Conservation (phyloP, 2,797 vertebrate species). For the Heterohyrax brucei region DNA sequence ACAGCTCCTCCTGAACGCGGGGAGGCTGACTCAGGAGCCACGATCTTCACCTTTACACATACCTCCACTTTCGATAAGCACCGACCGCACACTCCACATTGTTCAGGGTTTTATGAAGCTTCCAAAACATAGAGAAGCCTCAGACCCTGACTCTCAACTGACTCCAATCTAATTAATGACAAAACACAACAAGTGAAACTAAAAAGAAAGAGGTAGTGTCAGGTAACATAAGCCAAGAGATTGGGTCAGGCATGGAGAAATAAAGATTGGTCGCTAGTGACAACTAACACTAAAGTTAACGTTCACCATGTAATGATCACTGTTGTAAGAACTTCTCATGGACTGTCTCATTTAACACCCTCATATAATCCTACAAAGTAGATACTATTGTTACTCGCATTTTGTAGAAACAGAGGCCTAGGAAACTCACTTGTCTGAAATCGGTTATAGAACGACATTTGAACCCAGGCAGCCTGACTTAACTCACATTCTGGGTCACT, state of each 20-base stretch:
- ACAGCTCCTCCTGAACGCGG: not conserved
- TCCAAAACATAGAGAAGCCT: slow-evolving; percentile 16
- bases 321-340: not conserved
- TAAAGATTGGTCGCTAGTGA: not conserved
- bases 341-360: not conserved
- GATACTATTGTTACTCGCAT: not conserved
- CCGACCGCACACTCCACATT: not conserved
- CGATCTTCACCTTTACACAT: not conserved
- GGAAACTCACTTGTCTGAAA: not conserved
- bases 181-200: slow-evolving; percentile 21
- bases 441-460: not conserved
- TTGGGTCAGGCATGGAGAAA: slow-evolving; percentile 44
- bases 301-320: not conserved
- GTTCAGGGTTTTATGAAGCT: not conserved
- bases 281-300: not conserved
- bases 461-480: not conserved
- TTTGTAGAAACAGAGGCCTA: slow-evolving; percentile 9
- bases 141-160: not conserved
- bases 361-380: not conserved
- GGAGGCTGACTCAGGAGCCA: not conserved
- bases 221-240: slow-evolving; percentile 25
- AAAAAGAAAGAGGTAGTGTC: not conserved
- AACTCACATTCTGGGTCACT: not conserved
- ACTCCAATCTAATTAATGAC: not conserved
- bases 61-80: not conserved